Percentiles rank a stretch among this genome's conserved stretches.
Conservation (phyloP, 2,888 invertebrate species). For the Callyntrura guangdongensis region DNA sequence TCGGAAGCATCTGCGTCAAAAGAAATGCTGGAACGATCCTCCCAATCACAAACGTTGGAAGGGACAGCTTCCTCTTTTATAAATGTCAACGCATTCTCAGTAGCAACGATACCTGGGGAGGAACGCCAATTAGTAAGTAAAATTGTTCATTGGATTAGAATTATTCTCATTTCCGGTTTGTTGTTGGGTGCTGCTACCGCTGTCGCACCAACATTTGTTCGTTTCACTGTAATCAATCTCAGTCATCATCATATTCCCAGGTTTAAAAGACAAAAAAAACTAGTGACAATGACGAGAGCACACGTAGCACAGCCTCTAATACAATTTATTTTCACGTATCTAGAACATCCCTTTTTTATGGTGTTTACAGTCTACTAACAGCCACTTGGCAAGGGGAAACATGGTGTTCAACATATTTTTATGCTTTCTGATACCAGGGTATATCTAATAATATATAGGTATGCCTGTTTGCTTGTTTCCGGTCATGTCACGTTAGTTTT, state of each 20-base stretch:
- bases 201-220: background rate
- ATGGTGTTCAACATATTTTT: background rate
- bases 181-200: background rate
- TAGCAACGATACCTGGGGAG: background rate
- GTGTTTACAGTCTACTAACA: background rate
- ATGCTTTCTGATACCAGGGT: background rate
- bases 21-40: background rate
- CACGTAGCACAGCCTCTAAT: background rate
- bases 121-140: background rate
- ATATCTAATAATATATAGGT: background rate
- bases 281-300: background rate
- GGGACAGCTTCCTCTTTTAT: background rate
- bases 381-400: background rate
- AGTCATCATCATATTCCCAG: background rate
- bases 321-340: background rate
- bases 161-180: slow-evolving; percentile 36
- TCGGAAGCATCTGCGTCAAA: background rate
- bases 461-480: slow-evolving; percentile 8
- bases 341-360: background rate
- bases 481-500: slow-evolving; percentile 23
- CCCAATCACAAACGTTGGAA: background rate
- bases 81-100: background rate
- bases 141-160: background rate
- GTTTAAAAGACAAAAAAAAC: background rate
- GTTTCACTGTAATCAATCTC: background rate